Base-by-base conservation (phyloP, 2,797 vertebrate species). In the Epinephelus awoara region DNA sequence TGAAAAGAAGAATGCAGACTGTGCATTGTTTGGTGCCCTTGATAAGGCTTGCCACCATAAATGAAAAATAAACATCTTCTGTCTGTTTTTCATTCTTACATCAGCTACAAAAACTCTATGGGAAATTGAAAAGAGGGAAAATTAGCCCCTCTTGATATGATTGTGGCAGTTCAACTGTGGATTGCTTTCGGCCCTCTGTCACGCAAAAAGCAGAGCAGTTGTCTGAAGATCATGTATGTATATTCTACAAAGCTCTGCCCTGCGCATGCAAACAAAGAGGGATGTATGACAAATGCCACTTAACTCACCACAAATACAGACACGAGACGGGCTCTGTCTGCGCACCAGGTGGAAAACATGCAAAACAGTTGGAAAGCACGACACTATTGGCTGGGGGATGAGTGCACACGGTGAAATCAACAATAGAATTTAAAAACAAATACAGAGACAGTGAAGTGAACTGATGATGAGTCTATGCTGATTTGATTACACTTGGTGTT, bases 41-140 rank as follows among this genome's bases (percentile, higher is more conserved):
- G 83, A 88, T 87, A 68, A 78, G 65, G 50, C 69, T 73, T 47
- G 75, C 73, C 4, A 5, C 27, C 47, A 62, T 75, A 58, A 84
- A 83, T 82, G 70, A 67, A 86, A 82, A 76, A 78, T 82, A 88
- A 88, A 85, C 72, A 83, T 54, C 66, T 64, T 34, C 70, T 77
- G 80, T 61, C 82, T 79, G 80, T 64, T 71, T 75, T 80, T 73
- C 62, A 42, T 18, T 81, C 61, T 76, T 65, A 87, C 83, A 82
- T 78, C 47, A 80, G 59, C 54, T 40, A 64, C 57, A 82, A 77
- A 42, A 84, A 69, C 51, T 46, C 52, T 34, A 19, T 63, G 52
- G 66, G 82, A 76, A 58, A 19, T 18, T 4, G 5, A 27, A 65
- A 27, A 67, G 58, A 38, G 34, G 23, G 52, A 69, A 82, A 85